Percentiles rank a stretch among this genome's conserved stretches.
Evolutionary conservation across 2,113 vertebrate genomes (phyloP).

Genomic region (Anthoscopus minutus): DNA sequence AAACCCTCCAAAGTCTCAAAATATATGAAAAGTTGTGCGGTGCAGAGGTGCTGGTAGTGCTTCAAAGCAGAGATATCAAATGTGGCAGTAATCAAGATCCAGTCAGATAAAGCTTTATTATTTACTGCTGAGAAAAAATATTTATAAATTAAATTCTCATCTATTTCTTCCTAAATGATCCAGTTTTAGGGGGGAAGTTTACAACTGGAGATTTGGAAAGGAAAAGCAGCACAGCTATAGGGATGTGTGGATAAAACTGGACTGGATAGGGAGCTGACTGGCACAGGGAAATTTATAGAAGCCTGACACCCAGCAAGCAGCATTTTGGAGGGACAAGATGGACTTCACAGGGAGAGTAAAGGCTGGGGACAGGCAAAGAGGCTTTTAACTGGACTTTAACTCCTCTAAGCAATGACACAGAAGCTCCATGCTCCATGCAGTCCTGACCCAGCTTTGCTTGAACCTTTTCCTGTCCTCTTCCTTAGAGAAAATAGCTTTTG

Average conservation of each 20-base stretch:
- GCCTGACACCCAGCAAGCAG: neutral
- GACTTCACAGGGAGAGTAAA: neutral
- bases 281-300: neutral
- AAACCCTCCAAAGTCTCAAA: fast-evolving
- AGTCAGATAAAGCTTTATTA: neutral
- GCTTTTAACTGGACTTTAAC: neutral
- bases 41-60: neutral
- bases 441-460: neutral
- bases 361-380: neutral
- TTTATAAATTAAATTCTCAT: neutral
- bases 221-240: neutral
- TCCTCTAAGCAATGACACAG: neutral
- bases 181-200: neutral
- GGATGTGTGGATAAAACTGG: neutral
- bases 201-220: neutral
- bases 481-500: neutral
- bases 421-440: neutral
- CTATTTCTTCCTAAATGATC: neutral
- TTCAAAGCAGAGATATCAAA: neutral
- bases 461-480: neutral
- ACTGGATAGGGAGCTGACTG: neutral
- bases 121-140: neutral
- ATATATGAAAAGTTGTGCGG: neutral
- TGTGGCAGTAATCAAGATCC: neutral
- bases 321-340: neutral